Evolutionary conservation across 2,888 invertebrate species (phyloP).

Genomic region (Yponomeuta sedellus): DNA sequence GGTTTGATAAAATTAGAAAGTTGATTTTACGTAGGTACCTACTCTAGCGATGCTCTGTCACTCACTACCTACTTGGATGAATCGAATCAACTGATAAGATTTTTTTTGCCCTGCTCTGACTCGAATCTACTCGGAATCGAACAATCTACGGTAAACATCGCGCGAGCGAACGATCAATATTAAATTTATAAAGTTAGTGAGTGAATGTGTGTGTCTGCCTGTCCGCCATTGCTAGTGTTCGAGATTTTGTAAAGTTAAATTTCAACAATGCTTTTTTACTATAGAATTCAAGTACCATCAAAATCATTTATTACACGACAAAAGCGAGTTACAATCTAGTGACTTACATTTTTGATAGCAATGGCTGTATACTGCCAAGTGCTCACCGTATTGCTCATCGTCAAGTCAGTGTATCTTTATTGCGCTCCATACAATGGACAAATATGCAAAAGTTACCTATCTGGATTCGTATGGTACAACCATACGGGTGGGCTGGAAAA

Average conservation of each 20-base stretch:
- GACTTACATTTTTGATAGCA: conserved; percentile 26
- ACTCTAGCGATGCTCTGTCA: too few species aligned
- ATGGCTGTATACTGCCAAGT: conserved; percentile 52
- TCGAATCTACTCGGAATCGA: too few species aligned
- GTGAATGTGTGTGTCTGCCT: neutral
- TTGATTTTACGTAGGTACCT: too few species aligned
- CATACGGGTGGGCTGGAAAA: conserved; percentile 85
- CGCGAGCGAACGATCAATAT: neutral
- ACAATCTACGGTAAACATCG: neutral
- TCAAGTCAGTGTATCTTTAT: conserved; percentile 78
- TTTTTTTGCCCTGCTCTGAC: too few species aligned
- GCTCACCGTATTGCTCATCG: neutral
- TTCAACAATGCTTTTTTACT: neutral
- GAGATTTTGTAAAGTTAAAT: neutral
- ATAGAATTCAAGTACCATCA: neutral
- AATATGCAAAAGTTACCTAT: conserved; percentile 83
- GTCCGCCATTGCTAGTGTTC: conserved; percentile 56
- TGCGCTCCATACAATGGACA: conserved; percentile 93
- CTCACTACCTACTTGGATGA: too few species aligned
- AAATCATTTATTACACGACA: neutral
- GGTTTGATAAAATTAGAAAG: too few species aligned
- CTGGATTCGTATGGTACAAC: conserved; percentile 87
- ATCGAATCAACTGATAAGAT: too few species aligned
- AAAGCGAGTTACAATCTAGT: neutral
- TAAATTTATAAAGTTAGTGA: conserved; percentile 47